Base-by-base conservation (phyloP, 1,140 invertebrate genomes). In the Heliconius nattereri region DNA sequence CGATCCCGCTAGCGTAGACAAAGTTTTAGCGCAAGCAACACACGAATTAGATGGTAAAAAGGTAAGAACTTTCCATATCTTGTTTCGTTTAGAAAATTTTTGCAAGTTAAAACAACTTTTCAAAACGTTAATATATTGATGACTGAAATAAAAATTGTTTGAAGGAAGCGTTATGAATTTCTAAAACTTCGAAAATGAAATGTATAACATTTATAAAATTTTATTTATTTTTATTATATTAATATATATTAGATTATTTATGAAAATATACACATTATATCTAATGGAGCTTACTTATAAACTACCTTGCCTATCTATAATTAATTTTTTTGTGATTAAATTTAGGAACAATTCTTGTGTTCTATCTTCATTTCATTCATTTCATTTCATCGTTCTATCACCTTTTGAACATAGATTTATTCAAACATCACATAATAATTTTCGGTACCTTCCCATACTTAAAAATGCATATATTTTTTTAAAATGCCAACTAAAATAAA, bases 11-110 rank as follows among this genome's bases (percentile, higher is more conserved):
- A 98, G 97, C 95, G 98, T 98, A 96, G 98, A 98, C 96, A 98
- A 98, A 96, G 98, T 98, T 94, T 96, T 98, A 96, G 97, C 98
- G 89, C 97, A 98, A 96, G 97, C 97, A 94, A 98, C 97, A 95
- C 98, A 98, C 95, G 98, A 98, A 95, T 96, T 98, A 95, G 98
- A 98, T 95, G 98, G 98, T 92, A 98, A 98, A 96, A 98, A 98
- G 97, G 98, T 98, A 96, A 96, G 76, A 83, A 79, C 54, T 79
- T 81, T 81, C 76, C 78, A 76, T 78, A 83, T 82, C 80, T 84
- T 83, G 81, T 81, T 84, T 85, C 81, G 77, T 74, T 82, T 78
- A 81, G 78, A 54, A 80, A 77, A 80, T 81, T 76, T 78, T 81
- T 75, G 77, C 49, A 78, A 81, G 66, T 78, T 81, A 78, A 78